Percentiles rank a stretch among this genome's conserved stretches.
Conservation (phyloP, 2,888 invertebrate species). For the Dinocampus coccinellae region DNA sequence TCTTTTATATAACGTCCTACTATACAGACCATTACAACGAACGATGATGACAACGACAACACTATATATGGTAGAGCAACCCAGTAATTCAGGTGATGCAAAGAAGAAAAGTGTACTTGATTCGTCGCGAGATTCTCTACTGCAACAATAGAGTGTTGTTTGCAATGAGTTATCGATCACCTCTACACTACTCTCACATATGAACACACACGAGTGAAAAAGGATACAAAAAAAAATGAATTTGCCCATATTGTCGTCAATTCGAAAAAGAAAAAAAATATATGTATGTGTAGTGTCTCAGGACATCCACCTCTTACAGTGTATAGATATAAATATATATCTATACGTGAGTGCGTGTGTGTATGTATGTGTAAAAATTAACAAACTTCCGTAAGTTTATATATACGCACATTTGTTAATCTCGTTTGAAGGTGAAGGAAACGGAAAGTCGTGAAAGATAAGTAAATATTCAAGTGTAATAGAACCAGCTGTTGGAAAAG, state of each 20-base stretch:
- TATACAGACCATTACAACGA: neutral
- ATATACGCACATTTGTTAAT: slow-evolving; percentile 40
- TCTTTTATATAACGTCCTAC: neutral
- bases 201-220: slow-evolving; percentile 39
- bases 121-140: slow-evolving; percentile 26
- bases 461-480: slow-evolving; percentile 49
- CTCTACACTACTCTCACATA: slow-evolving; percentile 39
- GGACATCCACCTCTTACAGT: too few relatives aligned
- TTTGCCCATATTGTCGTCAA: too few relatives aligned
- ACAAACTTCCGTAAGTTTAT: slow-evolving; percentile 51
- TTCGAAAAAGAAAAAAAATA: neutral
- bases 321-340: slow-evolving; percentile 51
- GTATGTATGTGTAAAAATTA: slow-evolving; percentile 45
- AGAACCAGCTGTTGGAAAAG: slow-evolving; percentile 47
- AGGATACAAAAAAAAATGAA: too few relatives aligned
- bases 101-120: slow-evolving; percentile 7
- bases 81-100: slow-evolving; percentile 3
- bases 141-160: slow-evolving; percentile 55
- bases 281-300: too few relatives aligned
- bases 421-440: slow-evolving; percentile 38
- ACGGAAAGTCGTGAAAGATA: slow-evolving; percentile 50
- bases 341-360: neutral
- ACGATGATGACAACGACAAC: neutral
- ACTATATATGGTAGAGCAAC: neutral
- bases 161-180: slow-evolving; percentile 60